Evolutionary conservation across 2,797 vertebrate genomes (phyloP).

Genomic region (Mycteria americana): DNA sequence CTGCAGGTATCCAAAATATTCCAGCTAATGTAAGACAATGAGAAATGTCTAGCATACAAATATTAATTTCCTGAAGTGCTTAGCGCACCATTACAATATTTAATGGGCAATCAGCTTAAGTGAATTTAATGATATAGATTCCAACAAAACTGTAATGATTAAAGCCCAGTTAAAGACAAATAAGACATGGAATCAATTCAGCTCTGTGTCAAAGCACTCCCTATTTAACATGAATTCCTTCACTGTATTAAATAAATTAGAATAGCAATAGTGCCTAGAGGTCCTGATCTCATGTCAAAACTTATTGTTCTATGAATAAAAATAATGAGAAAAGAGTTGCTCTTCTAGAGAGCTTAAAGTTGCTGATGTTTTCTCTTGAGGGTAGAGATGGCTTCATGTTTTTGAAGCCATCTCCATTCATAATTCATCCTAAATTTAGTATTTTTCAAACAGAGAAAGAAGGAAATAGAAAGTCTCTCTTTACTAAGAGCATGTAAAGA

Average conservation of each 20-base stretch:
- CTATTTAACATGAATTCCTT: not conserved
- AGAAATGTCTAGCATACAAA: not conserved
- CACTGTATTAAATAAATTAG: not conserved
- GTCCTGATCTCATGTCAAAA: not conserved
- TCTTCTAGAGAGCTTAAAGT: not conserved
- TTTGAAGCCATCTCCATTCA: not conserved
- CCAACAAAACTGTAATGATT: not conserved
- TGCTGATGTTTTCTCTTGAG: not conserved
- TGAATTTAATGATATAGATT: not conserved
- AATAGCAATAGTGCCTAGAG: not conserved
- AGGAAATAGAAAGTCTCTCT: not conserved
- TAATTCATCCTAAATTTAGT: not conserved
- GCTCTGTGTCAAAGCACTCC: not conserved
- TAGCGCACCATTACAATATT: not conserved
- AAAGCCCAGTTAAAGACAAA: not conserved
- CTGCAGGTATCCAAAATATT: not conserved
- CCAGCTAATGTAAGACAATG: not conserved
- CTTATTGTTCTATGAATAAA: not conserved
- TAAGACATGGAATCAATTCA: not conserved
- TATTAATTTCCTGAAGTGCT: not conserved
- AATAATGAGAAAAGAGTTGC: not conserved
- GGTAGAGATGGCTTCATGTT: not conserved
- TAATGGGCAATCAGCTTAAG: not conserved
- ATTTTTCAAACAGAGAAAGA: not conserved
- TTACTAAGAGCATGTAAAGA: not conserved